A percentile compares a stretch with the other conserved stretches of the same genome.
Conservation (phyloP, 2,797 vertebrate species). For the Brachyrhaphis roseni region DNA sequence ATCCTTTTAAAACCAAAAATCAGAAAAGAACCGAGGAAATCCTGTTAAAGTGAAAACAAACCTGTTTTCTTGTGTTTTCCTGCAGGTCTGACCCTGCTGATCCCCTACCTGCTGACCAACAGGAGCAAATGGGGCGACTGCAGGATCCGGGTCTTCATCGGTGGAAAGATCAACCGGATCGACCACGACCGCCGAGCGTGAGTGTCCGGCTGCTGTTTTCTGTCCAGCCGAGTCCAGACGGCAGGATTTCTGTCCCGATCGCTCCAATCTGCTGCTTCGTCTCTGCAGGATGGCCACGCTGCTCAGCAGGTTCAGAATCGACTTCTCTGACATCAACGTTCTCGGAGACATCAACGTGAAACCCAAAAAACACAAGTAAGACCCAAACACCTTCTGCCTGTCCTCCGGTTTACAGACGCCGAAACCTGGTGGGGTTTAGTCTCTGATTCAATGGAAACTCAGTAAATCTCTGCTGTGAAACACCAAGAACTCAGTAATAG, state of each 20-base stretch:
- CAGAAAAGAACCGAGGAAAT: too few relatives aligned
- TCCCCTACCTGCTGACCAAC: slow-evolving; percentile 94
- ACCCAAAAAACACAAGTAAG: slow-evolving; percentile 95
- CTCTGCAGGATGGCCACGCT: slow-evolving; percentile 91
- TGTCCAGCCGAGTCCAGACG: neutral
- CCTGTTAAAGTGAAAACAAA: too few relatives aligned
- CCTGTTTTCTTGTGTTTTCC: neutral
- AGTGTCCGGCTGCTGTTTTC: slow-evolving; percentile 55
- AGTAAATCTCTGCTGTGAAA: neutral
- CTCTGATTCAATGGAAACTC: neutral
- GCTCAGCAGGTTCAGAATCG: slow-evolving; percentile 97
- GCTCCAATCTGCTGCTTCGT: slow-evolving; percentile 13
- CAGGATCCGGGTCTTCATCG: slow-evolving; percentile 97
- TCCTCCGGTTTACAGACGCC: neutral
- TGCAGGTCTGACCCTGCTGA: slow-evolving; percentile 92
- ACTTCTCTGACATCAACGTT: slow-evolving; percentile 96
- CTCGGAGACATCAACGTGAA: slow-evolving; percentile 98
- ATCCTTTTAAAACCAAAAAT: too few relatives aligned
- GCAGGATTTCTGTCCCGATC: too few relatives aligned
- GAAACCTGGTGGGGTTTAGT: neutral
- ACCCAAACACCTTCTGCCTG: neutral
- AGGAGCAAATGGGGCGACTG: slow-evolving; percentile 97
- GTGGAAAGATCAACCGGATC: slow-evolving; percentile 97
- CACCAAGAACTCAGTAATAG: neutral
- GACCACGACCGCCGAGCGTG: slow-evolving; percentile 97